A percentile compares a stretch with the other conserved stretches of the same genome.
phyloP scores from a whole-genome alignment of 2,888 invertebrate species.

The Drosophila hamatofila region DNA sequence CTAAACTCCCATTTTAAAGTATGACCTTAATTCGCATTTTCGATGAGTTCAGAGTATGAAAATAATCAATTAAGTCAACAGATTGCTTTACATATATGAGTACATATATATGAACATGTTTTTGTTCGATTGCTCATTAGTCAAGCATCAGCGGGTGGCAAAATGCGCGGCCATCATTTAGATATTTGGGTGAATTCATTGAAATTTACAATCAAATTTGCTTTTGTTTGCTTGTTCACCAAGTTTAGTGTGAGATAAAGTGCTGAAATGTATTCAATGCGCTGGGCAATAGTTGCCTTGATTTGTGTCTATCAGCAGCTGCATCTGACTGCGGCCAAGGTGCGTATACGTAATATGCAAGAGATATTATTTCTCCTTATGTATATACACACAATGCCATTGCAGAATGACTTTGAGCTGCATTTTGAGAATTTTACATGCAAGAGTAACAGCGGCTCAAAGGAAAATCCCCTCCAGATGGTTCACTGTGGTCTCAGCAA shows the following conservation, averaged over 20 bases:
- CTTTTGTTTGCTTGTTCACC: conserved; percentile 2
- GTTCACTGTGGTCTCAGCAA: conserved; percentile 62
- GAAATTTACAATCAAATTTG: conserved; percentile 26
- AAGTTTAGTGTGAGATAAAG: neutral
- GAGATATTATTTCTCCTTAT: too few relatives aligned
- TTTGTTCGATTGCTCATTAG: conserved; percentile 50
- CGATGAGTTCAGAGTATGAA: neutral
- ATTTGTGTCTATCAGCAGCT: neutral
- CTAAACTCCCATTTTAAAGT: neutral
- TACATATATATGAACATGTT: neutral
- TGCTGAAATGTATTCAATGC: conserved; percentile 11
- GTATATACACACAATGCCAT: neutral
- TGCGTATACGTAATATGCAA: conserved; percentile 38
- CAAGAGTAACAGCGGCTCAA: conserved; percentile 19
- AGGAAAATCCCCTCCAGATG: conserved; percentile 28
- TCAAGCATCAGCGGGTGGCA: conserved; percentile 33
- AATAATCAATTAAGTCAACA: conserved; percentile 1
- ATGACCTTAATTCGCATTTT: neutral
- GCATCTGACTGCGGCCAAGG: conserved; percentile 49
- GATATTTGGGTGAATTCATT: conserved; percentile 10
- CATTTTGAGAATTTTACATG: conserved; percentile 70
- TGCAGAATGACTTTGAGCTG: conserved; percentile 67
- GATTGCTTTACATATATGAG: neutral
- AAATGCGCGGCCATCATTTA: conserved; percentile 4
- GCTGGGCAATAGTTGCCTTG: neutral